phyloP scores from a whole-genome alignment of 2,797 vertebrate species.

The Gymnoscopelus braueri region DNA sequence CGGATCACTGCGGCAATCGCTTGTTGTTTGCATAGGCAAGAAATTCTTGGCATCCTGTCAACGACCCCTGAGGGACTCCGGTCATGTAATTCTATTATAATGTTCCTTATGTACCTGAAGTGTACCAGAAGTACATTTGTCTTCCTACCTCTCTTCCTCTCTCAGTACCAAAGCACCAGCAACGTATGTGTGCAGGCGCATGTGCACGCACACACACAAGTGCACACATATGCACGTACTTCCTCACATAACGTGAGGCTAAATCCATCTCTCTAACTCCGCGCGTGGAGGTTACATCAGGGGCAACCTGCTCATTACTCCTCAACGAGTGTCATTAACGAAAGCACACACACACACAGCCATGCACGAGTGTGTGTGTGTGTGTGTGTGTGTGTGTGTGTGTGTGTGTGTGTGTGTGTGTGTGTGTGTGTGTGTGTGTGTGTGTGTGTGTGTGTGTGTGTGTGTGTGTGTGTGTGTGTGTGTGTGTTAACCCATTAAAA shows the following conservation, averaged over 20 bases:
- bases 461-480: conserved; percentile 1
- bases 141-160: conserved; percentile 1
- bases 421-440: background rate
- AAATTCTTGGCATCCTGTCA: conserved; percentile 31
- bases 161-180: no score
- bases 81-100: conserved; percentile 19
- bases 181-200: no score
- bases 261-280: conserved; percentile 70
- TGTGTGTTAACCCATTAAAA: background rate
- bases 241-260: conserved; percentile 7
- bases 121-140: conserved; percentile 21
- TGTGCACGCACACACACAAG: conserved; percentile 14
- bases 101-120: conserved; percentile 1
- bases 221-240: conserved; percentile 1
- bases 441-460: conserved; percentile 1
- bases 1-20: conserved; percentile 26
- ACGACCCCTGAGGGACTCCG: conserved; percentile 34
- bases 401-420: conserved; percentile 3
- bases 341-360: conserved; percentile 57
- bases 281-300: conserved; percentile 68
- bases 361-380: conserved; percentile 52
- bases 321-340: conserved; percentile 72
- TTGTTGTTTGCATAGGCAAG: conserved; percentile 24
- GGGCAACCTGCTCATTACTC: conserved; percentile 80
- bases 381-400: conserved; percentile 2